Evolutionary conservation across 2,113 vertebrate species (phyloP).

Genomic region (Vicugna pacos): DNA sequence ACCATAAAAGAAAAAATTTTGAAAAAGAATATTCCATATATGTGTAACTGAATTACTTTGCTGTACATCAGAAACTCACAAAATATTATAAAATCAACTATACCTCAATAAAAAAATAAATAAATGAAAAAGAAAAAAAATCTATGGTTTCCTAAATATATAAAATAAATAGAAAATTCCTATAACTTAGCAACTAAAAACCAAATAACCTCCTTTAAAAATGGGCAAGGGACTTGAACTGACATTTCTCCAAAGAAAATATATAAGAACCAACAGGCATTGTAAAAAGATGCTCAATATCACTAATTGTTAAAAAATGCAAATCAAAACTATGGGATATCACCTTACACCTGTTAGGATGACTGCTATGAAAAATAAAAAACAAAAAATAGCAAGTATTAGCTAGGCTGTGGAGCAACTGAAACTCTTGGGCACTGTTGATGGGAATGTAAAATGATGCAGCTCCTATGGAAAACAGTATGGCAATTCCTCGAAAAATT

Average conservation of each 20-base stretch:
- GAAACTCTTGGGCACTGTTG: neutral
- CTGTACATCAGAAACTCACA: too few relatives aligned
- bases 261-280: neutral
- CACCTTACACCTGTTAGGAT: neutral
- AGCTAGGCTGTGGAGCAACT: neutral
- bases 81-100: too few relatives aligned
- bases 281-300: neutral
- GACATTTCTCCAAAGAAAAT: constrained; percentile 10
- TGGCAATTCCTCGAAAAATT: neutral
- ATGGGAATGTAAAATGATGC: neutral
- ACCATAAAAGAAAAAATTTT: too few relatives aligned
- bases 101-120: too few relatives aligned
- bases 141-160: neutral
- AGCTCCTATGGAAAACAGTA: neutral
- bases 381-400: neutral
- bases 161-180: neutral
- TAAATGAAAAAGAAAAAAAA: too few relatives aligned
- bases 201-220: neutral
- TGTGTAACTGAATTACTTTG: too few relatives aligned
- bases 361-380: neutral
- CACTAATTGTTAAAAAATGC: neutral
- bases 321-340: neutral
- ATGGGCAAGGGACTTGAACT: neutral
- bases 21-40: too few relatives aligned
- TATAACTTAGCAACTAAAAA: neutral